Conservation (phyloP, 1,140 invertebrate genomes). For the Acyrthosiphon pisum region DNA sequence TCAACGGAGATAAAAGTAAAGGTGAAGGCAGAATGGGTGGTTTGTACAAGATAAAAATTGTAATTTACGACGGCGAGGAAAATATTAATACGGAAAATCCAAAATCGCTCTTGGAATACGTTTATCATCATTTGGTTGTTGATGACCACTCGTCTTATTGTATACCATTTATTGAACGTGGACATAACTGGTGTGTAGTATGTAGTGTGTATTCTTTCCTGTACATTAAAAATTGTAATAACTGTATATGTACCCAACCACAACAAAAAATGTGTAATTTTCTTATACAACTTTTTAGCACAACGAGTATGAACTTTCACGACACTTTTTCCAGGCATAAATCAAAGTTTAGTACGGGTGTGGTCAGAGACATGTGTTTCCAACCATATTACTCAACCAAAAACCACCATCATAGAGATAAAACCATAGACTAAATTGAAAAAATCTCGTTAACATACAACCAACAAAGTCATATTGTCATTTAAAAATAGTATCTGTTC, state of each 20-base stretch:
- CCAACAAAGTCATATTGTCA: too few relatives aligned
- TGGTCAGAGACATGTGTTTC: background rate
- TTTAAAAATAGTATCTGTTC: too few relatives aligned
- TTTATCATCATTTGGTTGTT: background rate
- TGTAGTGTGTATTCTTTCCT: background rate
- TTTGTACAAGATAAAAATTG: background rate
- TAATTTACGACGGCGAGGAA: too few relatives aligned
- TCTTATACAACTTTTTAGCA: background rate
- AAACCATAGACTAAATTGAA: too few relatives aligned
- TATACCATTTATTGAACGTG: conserved; percentile 6
- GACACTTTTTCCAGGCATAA: background rate
- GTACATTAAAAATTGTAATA: background rate
- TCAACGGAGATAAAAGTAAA: background rate
- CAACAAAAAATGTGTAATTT: background rate
- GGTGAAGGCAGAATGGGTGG: conserved; percentile 40
- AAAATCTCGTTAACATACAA: too few relatives aligned
- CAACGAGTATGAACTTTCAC: background rate
- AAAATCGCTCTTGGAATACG: background rate
- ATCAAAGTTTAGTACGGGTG: background rate
- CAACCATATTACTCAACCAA: background rate
- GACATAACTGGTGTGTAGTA: background rate
- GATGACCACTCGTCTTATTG: conserved; percentile 26
- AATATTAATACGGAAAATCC: too few relatives aligned
- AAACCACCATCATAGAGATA: too few relatives aligned
- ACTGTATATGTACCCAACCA: too few relatives aligned